Conservation (phyloP, 2,888 invertebrate genomes). For the Eremobia ochroleuca region DNA sequence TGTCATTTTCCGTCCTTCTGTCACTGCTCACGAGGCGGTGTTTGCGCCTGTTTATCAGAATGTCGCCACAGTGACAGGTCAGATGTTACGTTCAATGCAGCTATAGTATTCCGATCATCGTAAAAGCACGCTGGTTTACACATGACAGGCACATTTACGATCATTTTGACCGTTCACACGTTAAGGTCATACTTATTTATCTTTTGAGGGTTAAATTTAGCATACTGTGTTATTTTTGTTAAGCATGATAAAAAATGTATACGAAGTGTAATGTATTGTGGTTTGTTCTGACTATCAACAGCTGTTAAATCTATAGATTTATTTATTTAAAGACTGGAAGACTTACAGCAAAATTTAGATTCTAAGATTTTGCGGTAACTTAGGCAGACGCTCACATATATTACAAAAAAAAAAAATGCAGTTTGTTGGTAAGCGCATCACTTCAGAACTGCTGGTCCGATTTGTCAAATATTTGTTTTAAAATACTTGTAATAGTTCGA, state of each 20-base stretch:
- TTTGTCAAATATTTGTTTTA: background rate
- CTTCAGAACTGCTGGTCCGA: background rate
- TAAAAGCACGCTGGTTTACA: slow-evolving; percentile 48
- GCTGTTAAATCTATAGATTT: slow-evolving; percentile 7
- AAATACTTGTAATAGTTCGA: background rate
- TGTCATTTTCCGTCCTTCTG: slow-evolving; percentile 43
- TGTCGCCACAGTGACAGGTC: slow-evolving; percentile 15
- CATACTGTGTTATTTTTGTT: slow-evolving; percentile 26
- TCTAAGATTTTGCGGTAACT: background rate
- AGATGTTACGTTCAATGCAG: slow-evolving; percentile 49
- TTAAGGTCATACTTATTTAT: slow-evolving; percentile 42
- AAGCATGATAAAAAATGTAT: slow-evolving; percentile 10
- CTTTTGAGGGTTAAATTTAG: slow-evolving; percentile 21
- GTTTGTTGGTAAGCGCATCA: background rate
- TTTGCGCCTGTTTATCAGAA: slow-evolving; percentile 46
- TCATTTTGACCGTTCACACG: slow-evolving; percentile 3
- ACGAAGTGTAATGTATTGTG: background rate
- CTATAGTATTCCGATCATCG: slow-evolving; percentile 48
- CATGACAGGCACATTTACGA: slow-evolving; percentile 42
- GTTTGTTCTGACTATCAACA: slow-evolving; percentile 10
- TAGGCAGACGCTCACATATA: background rate
- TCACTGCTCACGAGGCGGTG: slow-evolving; percentile 12
- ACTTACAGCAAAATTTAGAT: too few species aligned
- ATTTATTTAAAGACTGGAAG: too few species aligned
- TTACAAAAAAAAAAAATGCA: background rate